Evolutionary conservation across 2,113 vertebrate genomes (phyloP).

Genomic region (Shinisaurus crocodilurus): DNA sequence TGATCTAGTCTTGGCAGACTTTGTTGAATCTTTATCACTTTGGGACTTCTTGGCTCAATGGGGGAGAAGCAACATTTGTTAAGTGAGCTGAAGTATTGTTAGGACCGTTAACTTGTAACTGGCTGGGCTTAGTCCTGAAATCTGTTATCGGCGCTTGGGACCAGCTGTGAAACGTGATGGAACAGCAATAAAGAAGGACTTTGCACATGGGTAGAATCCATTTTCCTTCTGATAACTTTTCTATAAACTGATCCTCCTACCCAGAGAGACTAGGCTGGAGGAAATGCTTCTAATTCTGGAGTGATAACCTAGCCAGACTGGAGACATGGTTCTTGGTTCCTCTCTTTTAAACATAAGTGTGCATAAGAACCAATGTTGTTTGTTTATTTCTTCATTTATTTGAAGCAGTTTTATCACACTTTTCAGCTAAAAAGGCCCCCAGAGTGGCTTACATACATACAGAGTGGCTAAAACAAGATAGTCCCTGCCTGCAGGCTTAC

Average conservation of each 20-base stretch:
- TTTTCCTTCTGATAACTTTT: neutral
- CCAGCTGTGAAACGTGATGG: neutral
- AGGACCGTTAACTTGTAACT: constrained; percentile 37
- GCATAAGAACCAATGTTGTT: neutral
- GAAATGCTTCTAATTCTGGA: neutral
- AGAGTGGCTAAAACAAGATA: neutral
- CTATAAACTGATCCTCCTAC: neutral
- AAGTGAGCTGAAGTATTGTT: constrained; percentile 35
- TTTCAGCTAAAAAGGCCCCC: neutral
- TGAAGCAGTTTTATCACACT: neutral
- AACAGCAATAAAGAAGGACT: neutral
- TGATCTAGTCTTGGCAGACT: constrained; percentile 17
- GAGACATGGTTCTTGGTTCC: neutral
- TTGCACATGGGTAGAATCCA: neutral
- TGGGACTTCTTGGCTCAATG: constrained; percentile 48
- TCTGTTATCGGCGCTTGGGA: neutral
- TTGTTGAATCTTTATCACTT: constrained; percentile 34
- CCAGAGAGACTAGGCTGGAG: neutral
- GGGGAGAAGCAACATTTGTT: constrained; percentile 33
- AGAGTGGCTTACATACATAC: too few species aligned
- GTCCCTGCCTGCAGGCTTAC: neutral
- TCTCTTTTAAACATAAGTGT: neutral
- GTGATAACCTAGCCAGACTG: neutral
- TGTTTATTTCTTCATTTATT: too few species aligned
- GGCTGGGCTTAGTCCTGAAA: neutral